phyloP scores from a whole-genome alignment of 2,113 vertebrate species.

The Columba janthina region DNA sequence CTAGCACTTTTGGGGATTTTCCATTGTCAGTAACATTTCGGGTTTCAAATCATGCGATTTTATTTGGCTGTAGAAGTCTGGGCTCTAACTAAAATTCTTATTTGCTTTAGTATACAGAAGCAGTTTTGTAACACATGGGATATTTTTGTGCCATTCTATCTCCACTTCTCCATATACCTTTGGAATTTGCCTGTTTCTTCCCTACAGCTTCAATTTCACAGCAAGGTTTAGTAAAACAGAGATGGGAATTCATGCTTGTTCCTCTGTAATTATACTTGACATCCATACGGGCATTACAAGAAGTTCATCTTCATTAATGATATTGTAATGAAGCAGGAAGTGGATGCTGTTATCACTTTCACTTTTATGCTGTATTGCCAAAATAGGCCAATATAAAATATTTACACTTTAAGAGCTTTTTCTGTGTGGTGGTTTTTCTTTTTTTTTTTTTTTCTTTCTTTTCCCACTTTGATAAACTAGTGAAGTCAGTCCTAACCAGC shows the following conservation, averaged over 20 bases:
- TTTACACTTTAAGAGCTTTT: slow-evolving; percentile 27
- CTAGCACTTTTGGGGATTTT: not conserved
- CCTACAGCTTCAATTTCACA: slow-evolving; percentile 5
- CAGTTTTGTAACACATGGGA: not conserved
- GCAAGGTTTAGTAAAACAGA: not conserved
- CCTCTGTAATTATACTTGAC: slow-evolving; percentile 40
- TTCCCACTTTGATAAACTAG: not conserved
- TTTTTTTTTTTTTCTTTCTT: fast-evolving
- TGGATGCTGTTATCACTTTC: slow-evolving; percentile 7
- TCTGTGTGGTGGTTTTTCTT: not conserved
- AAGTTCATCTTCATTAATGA: slow-evolving; percentile 47
- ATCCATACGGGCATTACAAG: not conserved
- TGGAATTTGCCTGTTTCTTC: not conserved
- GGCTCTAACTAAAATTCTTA: not conserved
- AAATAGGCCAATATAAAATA: slow-evolving; percentile 52
- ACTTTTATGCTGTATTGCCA: slow-evolving; percentile 31
- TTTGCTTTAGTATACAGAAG: not conserved
- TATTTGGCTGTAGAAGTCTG: not conserved
- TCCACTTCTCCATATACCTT: not conserved
- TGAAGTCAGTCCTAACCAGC: not conserved
- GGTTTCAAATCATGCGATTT: not conserved
- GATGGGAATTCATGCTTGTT: slow-evolving; percentile 39
- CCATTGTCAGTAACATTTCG: not conserved
- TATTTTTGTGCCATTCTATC: not conserved
- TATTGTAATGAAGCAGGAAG: slow-evolving; percentile 17